phyloP scores from a whole-genome alignment of 37 sponge, comb jelly and placozoan genomes.

The Cliona cf. orientalis region DNA sequence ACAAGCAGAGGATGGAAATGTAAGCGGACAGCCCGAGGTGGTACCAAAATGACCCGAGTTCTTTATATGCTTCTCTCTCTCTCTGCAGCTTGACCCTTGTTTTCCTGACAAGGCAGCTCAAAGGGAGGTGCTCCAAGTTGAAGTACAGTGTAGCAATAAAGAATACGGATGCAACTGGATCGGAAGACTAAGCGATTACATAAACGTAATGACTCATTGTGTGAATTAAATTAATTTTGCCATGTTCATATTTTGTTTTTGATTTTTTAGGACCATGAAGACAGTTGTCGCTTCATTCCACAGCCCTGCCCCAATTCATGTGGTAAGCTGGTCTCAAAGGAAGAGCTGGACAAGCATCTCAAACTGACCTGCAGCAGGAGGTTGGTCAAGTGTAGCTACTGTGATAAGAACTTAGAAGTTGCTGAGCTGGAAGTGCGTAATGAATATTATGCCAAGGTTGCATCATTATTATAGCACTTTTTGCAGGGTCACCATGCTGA shows the following conservation, averaged over 20 bases:
- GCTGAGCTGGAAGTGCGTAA: no score
- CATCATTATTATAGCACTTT: no score
- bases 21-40: no score
- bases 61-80: no score
- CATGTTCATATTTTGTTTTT: not conserved
- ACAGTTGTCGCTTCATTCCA: constrained; percentile 42
- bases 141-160: constrained; percentile 49
- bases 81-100: constrained; percentile 32
- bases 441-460: no score
- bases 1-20: no score
- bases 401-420: constrained; percentile 21
- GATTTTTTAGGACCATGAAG: constrained; percentile 22
- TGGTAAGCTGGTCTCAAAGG: not conserved
- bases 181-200: constrained; percentile 9
- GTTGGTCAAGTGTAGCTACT: constrained; percentile 40
- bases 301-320: constrained; percentile 49
- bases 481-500: constrained; percentile 47
- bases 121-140: constrained; percentile 50
- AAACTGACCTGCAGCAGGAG: constrained; percentile 32
- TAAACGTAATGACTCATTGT: no score
- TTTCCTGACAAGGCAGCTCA: constrained; percentile 75
- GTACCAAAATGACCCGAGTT: no score
- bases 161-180: constrained; percentile 69
- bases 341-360: constrained; percentile 34
- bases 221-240: no score